Conservation (phyloP, 2,113 vertebrate genomes). For the Etheostoma cragini region DNA sequence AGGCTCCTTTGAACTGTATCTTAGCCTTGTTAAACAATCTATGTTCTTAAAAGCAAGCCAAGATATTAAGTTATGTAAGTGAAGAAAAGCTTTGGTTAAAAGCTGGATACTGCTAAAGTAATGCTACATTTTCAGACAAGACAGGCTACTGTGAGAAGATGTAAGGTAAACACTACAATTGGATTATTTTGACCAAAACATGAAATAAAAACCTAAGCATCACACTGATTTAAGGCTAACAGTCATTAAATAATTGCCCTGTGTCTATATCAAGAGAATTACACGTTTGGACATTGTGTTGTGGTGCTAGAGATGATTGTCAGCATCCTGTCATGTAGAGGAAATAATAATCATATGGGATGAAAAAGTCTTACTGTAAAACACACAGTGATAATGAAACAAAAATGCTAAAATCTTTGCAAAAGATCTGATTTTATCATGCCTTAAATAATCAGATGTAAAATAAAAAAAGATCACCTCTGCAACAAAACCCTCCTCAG, state of each 20-base stretch:
- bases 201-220: neutral
- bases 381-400: neutral
- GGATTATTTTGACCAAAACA: neutral
- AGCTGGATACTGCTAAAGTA: neutral
- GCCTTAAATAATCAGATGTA: neutral
- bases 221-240: neutral
- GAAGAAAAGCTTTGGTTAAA: neutral
- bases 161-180: neutral
- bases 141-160: neutral
- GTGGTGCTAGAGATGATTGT: neutral
- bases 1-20: slow-evolving; percentile 10
- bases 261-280: neutral
- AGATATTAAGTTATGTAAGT: slow-evolving; percentile 1
- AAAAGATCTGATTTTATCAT: neutral
- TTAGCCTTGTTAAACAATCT: slow-evolving; percentile 3
- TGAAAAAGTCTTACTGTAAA: neutral
- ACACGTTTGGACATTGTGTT: neutral
- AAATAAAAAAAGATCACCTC: neutral
- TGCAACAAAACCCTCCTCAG: neutral
- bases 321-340: neutral
- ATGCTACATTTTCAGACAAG: neutral
- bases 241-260: neutral
- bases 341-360: neutral
- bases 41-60: neutral
- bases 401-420: neutral